Evolutionary conservation across 2,113 vertebrate genomes (phyloP).

Genomic region (Ceyx margarethae): DNA sequence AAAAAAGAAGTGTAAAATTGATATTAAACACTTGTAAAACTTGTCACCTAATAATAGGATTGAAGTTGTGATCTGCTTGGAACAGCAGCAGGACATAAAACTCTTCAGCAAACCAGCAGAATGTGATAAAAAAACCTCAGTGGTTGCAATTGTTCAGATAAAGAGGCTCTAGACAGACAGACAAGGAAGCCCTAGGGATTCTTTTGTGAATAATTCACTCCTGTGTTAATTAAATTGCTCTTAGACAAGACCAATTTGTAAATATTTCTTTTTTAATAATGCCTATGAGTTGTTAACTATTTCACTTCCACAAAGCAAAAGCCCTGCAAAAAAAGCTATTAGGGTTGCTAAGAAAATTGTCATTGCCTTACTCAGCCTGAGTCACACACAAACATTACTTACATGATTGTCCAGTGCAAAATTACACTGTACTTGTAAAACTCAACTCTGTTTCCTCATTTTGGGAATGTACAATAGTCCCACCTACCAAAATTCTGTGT

Average conservation of each 20-base stretch:
- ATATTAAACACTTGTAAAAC: neutral
- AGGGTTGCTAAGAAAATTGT: neutral
- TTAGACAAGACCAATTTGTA: neutral
- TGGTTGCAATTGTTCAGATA: neutral
- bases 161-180: neutral
- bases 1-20: neutral
- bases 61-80: neutral
- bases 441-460: neutral
- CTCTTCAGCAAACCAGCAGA: neutral
- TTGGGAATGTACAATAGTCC: neutral
- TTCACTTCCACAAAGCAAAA: neutral
- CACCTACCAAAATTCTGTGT: neutral
- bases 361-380: neutral
- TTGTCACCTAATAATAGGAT: neutral
- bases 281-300: neutral
- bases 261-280: neutral
- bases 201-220: neutral
- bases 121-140: neutral
- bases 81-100: neutral
- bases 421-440: neutral
- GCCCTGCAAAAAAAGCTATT: neutral
- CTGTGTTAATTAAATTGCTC: neutral
- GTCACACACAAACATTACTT: fast-evolving
- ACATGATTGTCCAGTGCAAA: neutral
- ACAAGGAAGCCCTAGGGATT: neutral